phyloP scores from a whole-genome alignment of 2,888 invertebrate species.

The Laspeyria flexula region DNA sequence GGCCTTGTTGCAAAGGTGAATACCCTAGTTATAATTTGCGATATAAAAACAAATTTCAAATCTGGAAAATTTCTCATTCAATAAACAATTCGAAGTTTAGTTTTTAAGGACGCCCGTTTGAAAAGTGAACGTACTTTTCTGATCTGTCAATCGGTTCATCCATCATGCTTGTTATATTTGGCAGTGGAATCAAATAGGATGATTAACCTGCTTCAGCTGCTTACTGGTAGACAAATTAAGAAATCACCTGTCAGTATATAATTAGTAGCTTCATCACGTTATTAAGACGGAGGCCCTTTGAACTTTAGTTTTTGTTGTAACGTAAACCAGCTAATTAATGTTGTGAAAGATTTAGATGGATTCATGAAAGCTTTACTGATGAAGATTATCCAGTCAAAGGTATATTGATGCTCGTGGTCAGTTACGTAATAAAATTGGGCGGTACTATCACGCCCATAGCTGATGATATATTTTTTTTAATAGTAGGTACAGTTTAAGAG shows the following conservation, averaged over 20 bases:
- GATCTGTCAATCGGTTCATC: slow-evolving; percentile 32
- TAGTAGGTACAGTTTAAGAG: too few species aligned
- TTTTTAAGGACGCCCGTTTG: not conserved
- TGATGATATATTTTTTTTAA: too few species aligned
- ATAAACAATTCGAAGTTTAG: slow-evolving; percentile 9
- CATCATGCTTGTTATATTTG: slow-evolving; percentile 38
- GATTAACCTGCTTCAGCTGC: slow-evolving; percentile 30
- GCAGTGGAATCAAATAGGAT: slow-evolving; percentile 33
- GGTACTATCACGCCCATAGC: too few species aligned
- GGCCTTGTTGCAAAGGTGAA: slow-evolving; percentile 70
- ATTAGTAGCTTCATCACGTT: slow-evolving; percentile 4
- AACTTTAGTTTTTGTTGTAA: not conserved
- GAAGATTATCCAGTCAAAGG: too few species aligned
- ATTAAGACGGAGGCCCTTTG: not conserved
- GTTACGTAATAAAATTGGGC: too few species aligned
- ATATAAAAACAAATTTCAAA: slow-evolving; percentile 40
- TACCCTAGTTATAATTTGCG: slow-evolving; percentile 49
- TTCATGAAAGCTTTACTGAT: not conserved
- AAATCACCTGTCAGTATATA: slow-evolving; percentile 31
- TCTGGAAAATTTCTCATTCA: slow-evolving; percentile 4
- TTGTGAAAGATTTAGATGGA: not conserved
- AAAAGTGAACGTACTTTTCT: slow-evolving; percentile 5
- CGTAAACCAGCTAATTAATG: not conserved
- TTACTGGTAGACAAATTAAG: slow-evolving; percentile 25
- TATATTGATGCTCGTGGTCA: too few species aligned